Conservation (phyloP, 1,140 invertebrate genomes). For the Drosophila rhopaloa region DNA sequence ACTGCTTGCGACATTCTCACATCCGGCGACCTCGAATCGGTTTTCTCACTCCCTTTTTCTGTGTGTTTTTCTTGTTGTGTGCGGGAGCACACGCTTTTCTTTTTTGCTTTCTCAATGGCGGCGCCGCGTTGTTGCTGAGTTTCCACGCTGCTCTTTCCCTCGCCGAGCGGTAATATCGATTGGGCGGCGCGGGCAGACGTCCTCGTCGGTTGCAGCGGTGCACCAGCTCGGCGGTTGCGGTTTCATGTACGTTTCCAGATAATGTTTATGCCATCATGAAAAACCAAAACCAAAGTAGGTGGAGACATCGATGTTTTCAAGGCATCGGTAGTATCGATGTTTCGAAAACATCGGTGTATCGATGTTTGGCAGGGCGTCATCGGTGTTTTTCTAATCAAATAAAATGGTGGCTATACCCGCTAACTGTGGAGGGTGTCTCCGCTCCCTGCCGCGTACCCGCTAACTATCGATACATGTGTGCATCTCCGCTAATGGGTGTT, state of each 20-base stretch:
- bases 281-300: too few relatives aligned
- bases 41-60: constrained; percentile 9
- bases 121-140: constrained; percentile 32
- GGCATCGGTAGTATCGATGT: too few relatives aligned
- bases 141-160: constrained; percentile 24
- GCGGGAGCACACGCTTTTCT: constrained; percentile 43
- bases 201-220: constrained; percentile 20
- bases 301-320: too few relatives aligned
- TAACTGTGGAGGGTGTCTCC: too few relatives aligned
- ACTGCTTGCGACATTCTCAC: constrained; percentile 28
- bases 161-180: constrained; percentile 19
- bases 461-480: too few relatives aligned
- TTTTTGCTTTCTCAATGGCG: constrained; percentile 51
- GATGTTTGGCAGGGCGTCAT: too few relatives aligned
- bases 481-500: too few relatives aligned
- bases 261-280: constrained; percentile 27
- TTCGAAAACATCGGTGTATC: too few relatives aligned
- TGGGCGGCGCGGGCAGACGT: constrained; percentile 13
- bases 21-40: constrained; percentile 34
- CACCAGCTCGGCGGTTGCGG: constrained; percentile 17
- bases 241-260: constrained; percentile 17
- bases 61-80: constrained; percentile 39
- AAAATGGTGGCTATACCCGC: too few relatives aligned
- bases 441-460: too few relatives aligned
- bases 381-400: too few relatives aligned